Conservation (phyloP, 2,113 vertebrate species). For the Oncorhynchus keta region DNA sequence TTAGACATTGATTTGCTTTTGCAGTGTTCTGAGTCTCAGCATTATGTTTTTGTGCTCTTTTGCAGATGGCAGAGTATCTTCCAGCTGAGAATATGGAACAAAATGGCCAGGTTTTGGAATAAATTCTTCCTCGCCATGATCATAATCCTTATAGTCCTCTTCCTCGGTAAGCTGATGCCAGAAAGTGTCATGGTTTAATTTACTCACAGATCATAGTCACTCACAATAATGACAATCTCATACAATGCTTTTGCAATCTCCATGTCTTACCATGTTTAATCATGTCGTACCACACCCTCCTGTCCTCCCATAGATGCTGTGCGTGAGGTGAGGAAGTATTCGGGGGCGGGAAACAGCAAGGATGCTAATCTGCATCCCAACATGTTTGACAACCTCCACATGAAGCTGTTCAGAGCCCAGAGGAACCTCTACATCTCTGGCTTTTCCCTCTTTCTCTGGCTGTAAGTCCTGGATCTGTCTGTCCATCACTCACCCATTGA, state of each 20-base stretch:
- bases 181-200: background rate
- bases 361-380: constrained; percentile 64
- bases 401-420: constrained; percentile 96
- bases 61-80: constrained; percentile 91
- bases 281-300: background rate
- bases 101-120: constrained; percentile 84
- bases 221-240: background rate
- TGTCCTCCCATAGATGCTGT: constrained; percentile 80
- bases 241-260: background rate
- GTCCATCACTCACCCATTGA: background rate
- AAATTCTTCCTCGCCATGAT: constrained; percentile 94
- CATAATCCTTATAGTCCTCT: constrained; percentile 87
- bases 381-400: constrained; percentile 87
- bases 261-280: too few relatives aligned
- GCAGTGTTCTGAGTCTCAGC: background rate
- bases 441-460: constrained; percentile 95
- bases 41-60: constrained; percentile 26
- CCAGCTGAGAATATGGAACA: constrained; percentile 82
- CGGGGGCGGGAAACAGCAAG: constrained; percentile 58
- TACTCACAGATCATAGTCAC: background rate
- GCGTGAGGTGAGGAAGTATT: constrained; percentile 93
- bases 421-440: constrained; percentile 98
- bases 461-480: constrained; percentile 78
- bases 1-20: too few relatives aligned
- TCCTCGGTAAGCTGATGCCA: constrained; percentile 78